phyloP scores from a whole-genome alignment of 2,113 vertebrate genomes.

The Sakesphorus luctuosus region DNA sequence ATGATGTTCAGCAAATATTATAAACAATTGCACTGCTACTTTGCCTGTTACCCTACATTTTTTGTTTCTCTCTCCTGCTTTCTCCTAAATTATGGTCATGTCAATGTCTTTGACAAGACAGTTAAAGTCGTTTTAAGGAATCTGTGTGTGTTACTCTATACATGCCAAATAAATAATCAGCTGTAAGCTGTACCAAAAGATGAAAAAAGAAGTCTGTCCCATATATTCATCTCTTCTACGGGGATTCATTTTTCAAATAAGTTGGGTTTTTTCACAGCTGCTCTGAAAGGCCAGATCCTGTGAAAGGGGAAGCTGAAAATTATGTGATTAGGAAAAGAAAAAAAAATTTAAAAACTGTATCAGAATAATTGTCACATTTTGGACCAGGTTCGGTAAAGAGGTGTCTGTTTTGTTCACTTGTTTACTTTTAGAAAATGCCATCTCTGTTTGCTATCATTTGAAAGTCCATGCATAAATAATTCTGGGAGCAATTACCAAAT shows the following conservation, averaged over 20 bases:
- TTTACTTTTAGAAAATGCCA: neutral
- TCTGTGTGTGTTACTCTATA: neutral
- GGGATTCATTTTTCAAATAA: neutral
- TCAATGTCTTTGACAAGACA: neutral
- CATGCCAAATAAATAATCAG: neutral
- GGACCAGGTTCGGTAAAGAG: neutral
- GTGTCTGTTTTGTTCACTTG: neutral
- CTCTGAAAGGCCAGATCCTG: neutral
- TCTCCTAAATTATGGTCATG: neutral
- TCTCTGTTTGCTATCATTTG: neutral
- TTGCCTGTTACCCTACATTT: neutral
- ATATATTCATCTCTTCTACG: neutral
- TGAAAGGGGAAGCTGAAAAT: neutral
- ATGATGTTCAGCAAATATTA: neutral
- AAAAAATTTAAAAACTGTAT: neutral
- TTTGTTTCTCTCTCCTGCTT: neutral
- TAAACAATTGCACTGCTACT: neutral
- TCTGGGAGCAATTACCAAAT: neutral
- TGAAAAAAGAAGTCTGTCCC: neutral
- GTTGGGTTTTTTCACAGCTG: neutral
- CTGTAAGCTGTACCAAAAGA: neutral
- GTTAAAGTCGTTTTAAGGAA: neutral
- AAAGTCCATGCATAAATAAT: neutral
- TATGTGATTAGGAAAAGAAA: neutral
- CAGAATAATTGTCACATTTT: neutral